Evolutionary conservation across 2,797 vertebrate genomes (phyloP).

Genomic region (Mycteria americana): DNA sequence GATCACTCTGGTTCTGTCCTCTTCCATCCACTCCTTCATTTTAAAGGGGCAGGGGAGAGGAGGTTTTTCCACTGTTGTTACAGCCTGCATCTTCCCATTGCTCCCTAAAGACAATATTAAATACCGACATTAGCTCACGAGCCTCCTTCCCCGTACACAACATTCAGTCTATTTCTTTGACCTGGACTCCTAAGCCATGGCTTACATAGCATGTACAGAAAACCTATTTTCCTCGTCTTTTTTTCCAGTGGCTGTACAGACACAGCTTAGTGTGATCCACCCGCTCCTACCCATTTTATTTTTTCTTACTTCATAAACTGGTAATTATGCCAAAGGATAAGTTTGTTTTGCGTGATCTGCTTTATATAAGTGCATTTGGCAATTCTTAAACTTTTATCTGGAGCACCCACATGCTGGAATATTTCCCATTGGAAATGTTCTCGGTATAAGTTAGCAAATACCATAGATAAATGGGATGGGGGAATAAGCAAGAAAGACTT

Average conservation of each 20-base stretch:
- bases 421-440: conserved; percentile 34
- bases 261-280: not conserved
- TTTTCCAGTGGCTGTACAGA: not conserved
- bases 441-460: not conserved
- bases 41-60: not conserved
- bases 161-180: not conserved
- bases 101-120: not conserved
- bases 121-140: rapidly evolving
- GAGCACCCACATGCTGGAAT: conserved; percentile 28
- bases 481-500: conserved; percentile 44
- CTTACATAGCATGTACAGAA: not conserved
- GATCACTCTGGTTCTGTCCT: not conserved
- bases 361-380: conserved; percentile 30
- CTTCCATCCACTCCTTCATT: not conserved
- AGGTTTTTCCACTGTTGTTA: not conserved
- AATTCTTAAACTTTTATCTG: conserved; percentile 48
- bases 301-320: not conserved
- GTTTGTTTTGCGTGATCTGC: not conserved
- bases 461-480: not conserved
- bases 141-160: not conserved
- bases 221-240: not conserved
- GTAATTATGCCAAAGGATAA: not conserved
- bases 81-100: not conserved
- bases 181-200: not conserved
- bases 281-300: not conserved